Evolutionary conservation across 2,113 vertebrate species (phyloP), one percentile per base, ranked within the genome.

Genomic region (Menidia beryllina): DNA sequence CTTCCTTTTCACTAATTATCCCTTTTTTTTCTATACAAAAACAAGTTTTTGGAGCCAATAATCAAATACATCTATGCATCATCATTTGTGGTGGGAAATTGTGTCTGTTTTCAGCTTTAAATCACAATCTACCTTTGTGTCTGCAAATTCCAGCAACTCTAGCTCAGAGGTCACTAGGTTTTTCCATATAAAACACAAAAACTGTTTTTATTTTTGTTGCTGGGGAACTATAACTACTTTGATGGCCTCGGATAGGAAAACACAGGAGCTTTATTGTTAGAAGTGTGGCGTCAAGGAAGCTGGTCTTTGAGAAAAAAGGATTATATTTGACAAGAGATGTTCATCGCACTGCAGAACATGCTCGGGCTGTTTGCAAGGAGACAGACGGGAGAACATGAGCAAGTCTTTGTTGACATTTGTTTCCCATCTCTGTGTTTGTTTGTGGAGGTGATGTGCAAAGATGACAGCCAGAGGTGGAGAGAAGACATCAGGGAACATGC

Each of bases 231-330:
- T 80, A 69, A 5, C 38, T 0, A 21, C 1, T 26, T 65, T 62
- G 72, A 73, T 34, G 52, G 51, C 17, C 65, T 23, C 23, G 67
- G 24, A n/a, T 6, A 4, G 64, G 27, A 24, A 19, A 67, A 73
- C 36, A 86, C 73, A 76, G 65, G 49, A 52, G 64, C 2, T 52
- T 41, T 23, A 64, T 86, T 82, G 83, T 77, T 27, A 45, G 68
- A 75, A 79, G 83, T 79, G 79, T 77, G 69, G 68, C 58, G 25
- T 61, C 72, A 69, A 86, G 84, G 81, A 82, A 79, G 81, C 75
- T 39, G 65, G 81, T 79, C 77, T 63, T 25, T 51, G 64, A 50
- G 39, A 52, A 56, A 75, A 56, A 65, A 34, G 64, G 57, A 52
- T 19, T 15, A 13, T 54, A 85, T 81, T 82, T 71, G 77, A 62